These are phyloP conservation scores for Tetramorium bicarinatum DNA, from an alignment of 2,888 invertebrate species.

Conservation along the genomic window DNA sequence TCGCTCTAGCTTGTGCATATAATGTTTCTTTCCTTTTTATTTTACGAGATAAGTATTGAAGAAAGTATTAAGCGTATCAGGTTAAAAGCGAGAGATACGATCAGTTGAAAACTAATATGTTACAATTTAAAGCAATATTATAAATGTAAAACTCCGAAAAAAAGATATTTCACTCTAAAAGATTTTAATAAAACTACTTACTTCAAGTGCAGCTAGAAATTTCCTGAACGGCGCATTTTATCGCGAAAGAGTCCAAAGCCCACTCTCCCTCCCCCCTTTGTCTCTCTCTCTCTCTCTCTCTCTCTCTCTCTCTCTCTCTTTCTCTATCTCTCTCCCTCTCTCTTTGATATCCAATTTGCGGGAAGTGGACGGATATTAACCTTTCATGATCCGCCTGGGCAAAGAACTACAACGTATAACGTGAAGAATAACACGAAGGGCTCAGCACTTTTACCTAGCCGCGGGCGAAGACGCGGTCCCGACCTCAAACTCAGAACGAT, in stretches of 20 bases:
- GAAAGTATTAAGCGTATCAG: neutral
- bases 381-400: constrained; percentile 42
- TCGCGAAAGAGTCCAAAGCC: neutral
- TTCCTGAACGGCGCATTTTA: constrained; percentile 26
- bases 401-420: constrained; percentile 45
- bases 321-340: neutral
- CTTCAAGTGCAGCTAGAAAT: constrained; percentile 11
- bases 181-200: constrained; percentile 14
- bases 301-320: constrained; percentile 1
- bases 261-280: neutral
- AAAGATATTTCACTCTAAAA: neutral
- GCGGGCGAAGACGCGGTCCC: constrained; percentile 16
- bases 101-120: constrained; percentile 13
- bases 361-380: constrained; percentile 52
- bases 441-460: constrained; percentile 49
- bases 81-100: constrained; percentile 7
- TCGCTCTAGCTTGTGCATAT: neutral
- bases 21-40: constrained; percentile 7
- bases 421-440: constrained; percentile 49
- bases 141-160: neutral
- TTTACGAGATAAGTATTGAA: neutral
- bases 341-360: constrained; percentile 52
- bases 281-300: neutral
- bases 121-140: constrained; percentile 27
- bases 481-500: constrained; percentile 40